Evolutionary conservation across 2,888 invertebrate genomes (phyloP), one percentile per base, ranked within the genome.

Genomic region (Dilophus febrilis): DNA sequence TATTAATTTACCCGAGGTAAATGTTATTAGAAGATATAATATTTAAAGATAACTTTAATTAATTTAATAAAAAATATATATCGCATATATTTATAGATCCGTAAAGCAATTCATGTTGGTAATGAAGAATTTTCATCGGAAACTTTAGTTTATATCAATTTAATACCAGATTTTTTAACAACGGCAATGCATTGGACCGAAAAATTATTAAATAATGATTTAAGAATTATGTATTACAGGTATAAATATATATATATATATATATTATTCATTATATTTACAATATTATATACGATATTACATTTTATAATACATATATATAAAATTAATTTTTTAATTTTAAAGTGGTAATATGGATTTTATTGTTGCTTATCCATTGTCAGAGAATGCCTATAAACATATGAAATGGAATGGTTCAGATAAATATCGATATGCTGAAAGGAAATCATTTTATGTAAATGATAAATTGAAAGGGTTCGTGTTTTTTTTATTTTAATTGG

Each of bases 301-400:
- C 27, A 10, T 27, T 27, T 11, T 18, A 38, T 34, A 18, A 31
- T 16, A 33, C 8, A 34, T 38, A 11, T n/a, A 32, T 13, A 17
- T 7, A 27, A 27, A 10, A 10, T 7, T 7, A 27, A 27, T 27
- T n/a, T n/a, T n/a, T n/a, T n/a, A 27, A 6, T 16, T 29, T 35
- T 57, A n/a, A 52, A 70, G 67, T 47, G 70, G 70, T 11, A 69
- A 70, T 46, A 53, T 68, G 51, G 77, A 78, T 52, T 68, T 78
- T 44, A 74, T 77, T 35, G 71, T 77, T 12, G 75, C 75, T 0
- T 71, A 73, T 47, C 72, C 74, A 27, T 64, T 75, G 6, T 75
- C 76, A 0, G 65, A 73, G 42, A 69, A 68, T 44, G 64, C 66
- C 45, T 52, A 67, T 17, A 49, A 57, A 40, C 57, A 57, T n/a